Base-by-base conservation (phyloP, 2,888 invertebrate genomes). In the Tetranychus truncatus region DNA sequence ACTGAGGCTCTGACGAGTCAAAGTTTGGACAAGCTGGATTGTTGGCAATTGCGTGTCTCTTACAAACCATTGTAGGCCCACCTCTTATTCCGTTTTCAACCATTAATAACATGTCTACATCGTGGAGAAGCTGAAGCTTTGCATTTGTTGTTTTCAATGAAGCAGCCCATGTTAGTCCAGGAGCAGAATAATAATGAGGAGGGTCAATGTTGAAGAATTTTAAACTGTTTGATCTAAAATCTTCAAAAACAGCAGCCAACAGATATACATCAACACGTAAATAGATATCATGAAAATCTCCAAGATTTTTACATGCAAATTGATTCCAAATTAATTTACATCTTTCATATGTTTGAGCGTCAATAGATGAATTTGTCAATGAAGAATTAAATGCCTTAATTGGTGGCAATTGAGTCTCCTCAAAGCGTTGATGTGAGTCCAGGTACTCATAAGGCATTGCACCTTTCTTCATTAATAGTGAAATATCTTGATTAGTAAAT, bases 41-140 rank as follows among this genome's bases (percentile, higher is more conserved):
- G 24, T 77, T 77, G 0, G 75, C 74, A 24, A 73, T 72, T 34
- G 45, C 21, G 45, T 55, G 74, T 6, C 74, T n/a, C 11, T 76
- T 21, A 15, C 18, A 15, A 44, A 45, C 45, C n/a, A 20, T 18
- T 46, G 67, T 44, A 6, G 45, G 24, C 9, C 75, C 75, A 21
- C 75, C 72, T 72, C 72, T 21, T 1, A 72, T 72, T 6, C 72
- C 72, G 1, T 72, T 72, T 5, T 72, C 72, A 44, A 72, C 21
- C 72, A 72, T 72, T 1, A 72, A n/a, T 8, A 72, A 8, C 72
- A 72, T 72, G 21, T 72, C 72, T 9, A 44, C 5, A n/a, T 67
- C 46, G 4, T 8, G 8, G 4, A 46, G 1, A 11, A 46, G 15
- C 4, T 46, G 9, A 2, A 46, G 46, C 4, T 46, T 8, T 8